Percentiles rank a stretch among this genome's conserved stretches.
phyloP scores from a whole-genome alignment of 2,797 vertebrate genomes.

The Cynodonichthys magdalenae region DNA sequence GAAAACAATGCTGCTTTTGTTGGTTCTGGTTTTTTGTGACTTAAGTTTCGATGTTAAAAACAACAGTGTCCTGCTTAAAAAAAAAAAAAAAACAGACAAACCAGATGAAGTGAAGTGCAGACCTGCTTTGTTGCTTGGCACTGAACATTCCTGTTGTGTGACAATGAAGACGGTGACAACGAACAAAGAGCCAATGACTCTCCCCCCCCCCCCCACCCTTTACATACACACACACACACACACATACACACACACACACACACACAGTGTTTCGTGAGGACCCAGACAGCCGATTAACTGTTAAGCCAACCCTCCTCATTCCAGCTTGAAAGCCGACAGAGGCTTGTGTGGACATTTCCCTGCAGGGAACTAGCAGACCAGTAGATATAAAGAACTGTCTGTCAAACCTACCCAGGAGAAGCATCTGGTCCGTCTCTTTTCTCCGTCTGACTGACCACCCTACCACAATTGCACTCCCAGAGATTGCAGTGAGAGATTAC shows the following conservation, averaged over 20 bases:
- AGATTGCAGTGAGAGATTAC: slow-evolving; percentile 87
- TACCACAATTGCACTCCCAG: slow-evolving; percentile 82
- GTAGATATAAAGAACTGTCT: slow-evolving; percentile 58
- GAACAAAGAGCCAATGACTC: slow-evolving; percentile 69
- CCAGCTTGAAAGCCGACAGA: slow-evolving; percentile 38
- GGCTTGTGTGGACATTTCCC: slow-evolving; percentile 54
- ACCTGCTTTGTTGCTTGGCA: slow-evolving; percentile 60
- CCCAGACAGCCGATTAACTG: slow-evolving; percentile 57
- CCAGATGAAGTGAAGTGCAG: slow-evolving; percentile 69
- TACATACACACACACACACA: no score
- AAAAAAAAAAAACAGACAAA: slow-evolving; percentile 36
- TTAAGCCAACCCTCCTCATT: slow-evolving; percentile 47
- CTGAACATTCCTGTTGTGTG: slow-evolving; percentile 78
- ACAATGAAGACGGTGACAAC: slow-evolving; percentile 65
- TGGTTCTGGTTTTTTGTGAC: slow-evolving; percentile 64
- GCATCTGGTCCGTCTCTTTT: slow-evolving; percentile 51
- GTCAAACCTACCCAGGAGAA: slow-evolving; percentile 43
- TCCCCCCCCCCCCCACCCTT: slow-evolving; percentile 26
- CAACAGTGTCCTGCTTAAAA: slow-evolving; percentile 69
- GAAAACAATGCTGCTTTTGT: slow-evolving; percentile 77
- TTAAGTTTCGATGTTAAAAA: slow-evolving; percentile 56
- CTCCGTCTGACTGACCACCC: slow-evolving; percentile 63
- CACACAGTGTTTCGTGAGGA: slow-evolving; percentile 55
- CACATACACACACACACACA: no score
- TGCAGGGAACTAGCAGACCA: slow-evolving; percentile 64